Percentiles rank a stretch among this genome's conserved stretches.
These are phyloP conservation scores for Etheostoma cragini DNA, from an alignment of 2,113 vertebrate genomes.

Conservation along the genomic window DNA sequence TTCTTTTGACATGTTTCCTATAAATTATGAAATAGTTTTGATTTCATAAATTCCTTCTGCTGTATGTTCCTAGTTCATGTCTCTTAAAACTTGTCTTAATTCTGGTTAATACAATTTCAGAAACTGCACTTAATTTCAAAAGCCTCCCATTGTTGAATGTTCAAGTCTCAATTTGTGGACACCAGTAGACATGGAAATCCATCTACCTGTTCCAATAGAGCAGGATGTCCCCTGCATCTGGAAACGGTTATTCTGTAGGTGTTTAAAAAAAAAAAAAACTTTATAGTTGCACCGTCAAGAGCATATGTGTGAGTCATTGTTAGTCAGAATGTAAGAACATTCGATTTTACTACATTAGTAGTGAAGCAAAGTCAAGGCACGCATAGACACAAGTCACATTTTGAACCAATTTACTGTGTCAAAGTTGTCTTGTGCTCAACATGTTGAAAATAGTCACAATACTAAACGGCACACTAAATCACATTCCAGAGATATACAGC, in stretches of 20 bases:
- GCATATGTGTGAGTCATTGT: rapidly evolving
- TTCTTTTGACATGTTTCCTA: background rate
- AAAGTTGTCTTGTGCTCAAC: slow-evolving; percentile 42
- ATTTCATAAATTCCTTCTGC: background rate
- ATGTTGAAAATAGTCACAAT: slow-evolving; percentile 51
- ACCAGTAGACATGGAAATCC: background rate
- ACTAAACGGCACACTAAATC: slow-evolving; percentile 35
- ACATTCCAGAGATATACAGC: slow-evolving; percentile 47
- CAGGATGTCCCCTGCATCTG: background rate
- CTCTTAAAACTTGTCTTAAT: background rate
- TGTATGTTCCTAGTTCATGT: too few relatives aligned
- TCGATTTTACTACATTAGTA: background rate
- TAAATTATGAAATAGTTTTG: too few relatives aligned
- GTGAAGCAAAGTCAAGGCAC: slow-evolving; percentile 17
- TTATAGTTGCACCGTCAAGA: too few relatives aligned
- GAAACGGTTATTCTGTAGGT: background rate
- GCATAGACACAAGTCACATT: background rate
- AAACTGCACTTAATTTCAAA: background rate
- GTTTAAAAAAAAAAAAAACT: too few relatives aligned
- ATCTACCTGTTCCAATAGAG: background rate
- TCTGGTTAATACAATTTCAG: too few relatives aligned
- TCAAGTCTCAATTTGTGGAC: background rate
- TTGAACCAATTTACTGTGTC: slow-evolving; percentile 59
- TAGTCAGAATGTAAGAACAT: background rate
- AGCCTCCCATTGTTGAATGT: background rate